Evolutionary conservation across 2,888 invertebrate genomes (phyloP), one percentile per base, ranked within the genome.

Genomic region (Papilio gigon): DNA sequence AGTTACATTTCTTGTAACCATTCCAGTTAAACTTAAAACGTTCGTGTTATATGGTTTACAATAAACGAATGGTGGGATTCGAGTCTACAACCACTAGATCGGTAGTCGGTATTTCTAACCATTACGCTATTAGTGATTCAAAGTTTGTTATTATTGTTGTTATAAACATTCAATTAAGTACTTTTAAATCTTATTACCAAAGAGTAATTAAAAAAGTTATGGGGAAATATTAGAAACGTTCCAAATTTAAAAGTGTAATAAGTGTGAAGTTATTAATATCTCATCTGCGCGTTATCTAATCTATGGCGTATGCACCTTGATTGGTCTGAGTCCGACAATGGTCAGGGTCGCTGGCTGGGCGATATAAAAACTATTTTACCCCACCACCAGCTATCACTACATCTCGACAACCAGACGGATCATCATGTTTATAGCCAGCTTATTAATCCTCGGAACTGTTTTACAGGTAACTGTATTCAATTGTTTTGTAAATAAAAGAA

Each of bases 281-380:
- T 9, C 47, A 50, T 64, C 68, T 64, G 27, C 33, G 25, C 12
- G 64, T 59, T 50, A 50, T 47, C 44, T 69, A 69, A 61, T 69
- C 69, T 69, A 56, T 65, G 69, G 53, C 67, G 63, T 73, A 65
- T 75, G 79, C 76, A 81, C 86, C 83, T 85, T 86, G 85, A 78
- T 84, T 76, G 80, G 80, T 85, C 86, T 82, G 82, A 80, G 75
- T 74, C 71, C 72, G 68, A 83, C 84, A 83, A 84, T 84, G 76
- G 85, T 80, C 84, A 84, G 72, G 84, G 81, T 74, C 79, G 74
- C 65, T 68, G 74, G 70, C 66, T 69, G 75, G 70, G 60, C 65
- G 65, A 75, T 89, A 89, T 89, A 90, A 77, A 89, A 82, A 77
- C 67, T 70, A 71, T 72, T 67, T 71, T 69, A 64, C 14, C n/a